A percentile compares a stretch with the other conserved stretches of the same genome.
phyloP scores from a whole-genome alignment of 1,140 invertebrate species.

The Eubasilissa regina region DNA sequence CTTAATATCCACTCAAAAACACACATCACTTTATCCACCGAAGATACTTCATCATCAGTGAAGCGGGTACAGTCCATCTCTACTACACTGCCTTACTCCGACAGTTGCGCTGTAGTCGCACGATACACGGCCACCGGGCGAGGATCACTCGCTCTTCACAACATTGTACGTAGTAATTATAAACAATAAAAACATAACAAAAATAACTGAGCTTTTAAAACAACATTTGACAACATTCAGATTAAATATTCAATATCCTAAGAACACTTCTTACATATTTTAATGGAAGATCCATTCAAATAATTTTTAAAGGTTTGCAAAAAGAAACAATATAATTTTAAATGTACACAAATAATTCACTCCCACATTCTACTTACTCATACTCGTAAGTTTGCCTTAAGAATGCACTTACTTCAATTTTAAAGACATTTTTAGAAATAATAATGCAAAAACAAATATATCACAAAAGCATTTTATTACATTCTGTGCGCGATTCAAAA shows the following conservation, averaged over 20 bases:
- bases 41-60: neutral
- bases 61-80: too few relatives aligned
- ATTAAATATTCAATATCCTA: conserved; percentile 42
- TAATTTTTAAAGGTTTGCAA: conserved; percentile 20
- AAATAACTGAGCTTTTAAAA: conserved; percentile 47
- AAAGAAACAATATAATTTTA: conserved; percentile 32
- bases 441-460: conserved; percentile 41
- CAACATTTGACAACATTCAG: conserved; percentile 49
- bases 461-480: conserved; percentile 40
- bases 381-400: neutral
- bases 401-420: neutral
- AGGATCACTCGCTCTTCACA: neutral
- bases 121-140: neutral
- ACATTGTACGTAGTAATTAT: conserved; percentile 35
- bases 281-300: conserved; percentile 42
- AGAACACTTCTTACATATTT: conserved; percentile 48
- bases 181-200: conserved; percentile 53
- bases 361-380: neutral
- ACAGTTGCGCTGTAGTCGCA: neutral
- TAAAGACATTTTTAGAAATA: conserved; percentile 35
- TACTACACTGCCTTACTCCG: too few relatives aligned
- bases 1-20: conserved; percentile 57
- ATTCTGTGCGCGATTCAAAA: conserved; percentile 35
- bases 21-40: conserved; percentile 52
- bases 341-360: conserved; percentile 13